phyloP scores from a whole-genome alignment of 2,888 invertebrate genomes.

The Philonicus albiceps region DNA sequence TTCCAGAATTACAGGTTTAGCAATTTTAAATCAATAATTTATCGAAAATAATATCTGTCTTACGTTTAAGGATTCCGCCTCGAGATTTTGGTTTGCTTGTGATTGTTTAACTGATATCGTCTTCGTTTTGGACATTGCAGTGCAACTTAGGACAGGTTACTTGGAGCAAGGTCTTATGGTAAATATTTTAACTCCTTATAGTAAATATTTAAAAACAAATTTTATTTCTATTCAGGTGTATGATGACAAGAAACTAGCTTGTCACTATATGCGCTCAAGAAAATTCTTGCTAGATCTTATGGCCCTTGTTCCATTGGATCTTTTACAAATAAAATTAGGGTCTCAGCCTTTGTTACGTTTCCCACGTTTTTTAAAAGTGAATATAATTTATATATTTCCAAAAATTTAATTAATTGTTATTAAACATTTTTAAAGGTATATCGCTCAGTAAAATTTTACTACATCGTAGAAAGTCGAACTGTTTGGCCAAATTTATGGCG shows the following conservation, averaged over 20 bases:
- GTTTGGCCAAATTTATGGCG: slow-evolving; percentile 97
- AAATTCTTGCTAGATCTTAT: slow-evolving; percentile 85
- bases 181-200: too few species aligned
- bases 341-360: slow-evolving; percentile 87
- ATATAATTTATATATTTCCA: slow-evolving; percentile 41
- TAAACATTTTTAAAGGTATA: slow-evolving; percentile 72
- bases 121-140: slow-evolving; percentile 86
- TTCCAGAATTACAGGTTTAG: slow-evolving; percentile 84
- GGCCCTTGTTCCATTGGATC: slow-evolving; percentile 84
- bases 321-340: slow-evolving; percentile 84
- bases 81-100: slow-evolving; percentile 80
- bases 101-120: slow-evolving; percentile 88
- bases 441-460: slow-evolving; percentile 90
- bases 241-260: slow-evolving; percentile 87
- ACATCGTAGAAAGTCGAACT: slow-evolving; percentile 94
- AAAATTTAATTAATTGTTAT: not conserved
- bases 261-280: slow-evolving; percentile 85
- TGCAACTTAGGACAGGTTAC: slow-evolving; percentile 94
- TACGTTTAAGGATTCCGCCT: slow-evolving; percentile 69
- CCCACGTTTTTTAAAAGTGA: slow-evolving; percentile 85
- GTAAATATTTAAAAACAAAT: too few species aligned
- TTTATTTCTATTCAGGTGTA: slow-evolving; percentile 70
- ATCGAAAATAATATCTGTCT: not conserved
- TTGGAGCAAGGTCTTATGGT: slow-evolving; percentile 93
- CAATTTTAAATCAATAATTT: not conserved